A percentile compares a stretch with the other conserved stretches of the same genome.
These are phyloP conservation scores for Acanthosepion lycidas DNA, from an alignment of 2,888 invertebrate species.

Conservation along the genomic window DNA sequence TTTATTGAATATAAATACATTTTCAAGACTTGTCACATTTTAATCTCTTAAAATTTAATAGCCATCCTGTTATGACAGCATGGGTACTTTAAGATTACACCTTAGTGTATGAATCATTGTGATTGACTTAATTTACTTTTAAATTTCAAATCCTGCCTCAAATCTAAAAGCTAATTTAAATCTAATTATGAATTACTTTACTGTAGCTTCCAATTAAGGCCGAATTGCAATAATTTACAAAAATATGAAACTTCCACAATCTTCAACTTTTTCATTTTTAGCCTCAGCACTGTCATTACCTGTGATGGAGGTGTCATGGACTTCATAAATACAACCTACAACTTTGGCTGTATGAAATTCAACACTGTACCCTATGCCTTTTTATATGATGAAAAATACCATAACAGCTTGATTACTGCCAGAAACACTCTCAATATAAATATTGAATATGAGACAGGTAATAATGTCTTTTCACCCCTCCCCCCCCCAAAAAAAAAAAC, in stretches of 20 bases:
- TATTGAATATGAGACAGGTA: not conserved
- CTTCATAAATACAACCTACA: not conserved
- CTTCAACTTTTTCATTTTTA: not conserved
- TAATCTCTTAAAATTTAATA: too few relatives aligned
- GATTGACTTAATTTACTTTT: too few relatives aligned
- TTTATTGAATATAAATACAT: too few relatives aligned
- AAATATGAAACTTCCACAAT: not conserved
- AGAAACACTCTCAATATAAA: not conserved
- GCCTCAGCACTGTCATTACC: not conserved
- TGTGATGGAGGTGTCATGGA: not conserved
- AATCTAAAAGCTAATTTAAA: too few relatives aligned
- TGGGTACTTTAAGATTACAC: too few relatives aligned
- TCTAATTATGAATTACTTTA: too few relatives aligned
- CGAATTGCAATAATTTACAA: not conserved
- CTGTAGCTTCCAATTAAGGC: not conserved
- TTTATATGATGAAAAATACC: not conserved
- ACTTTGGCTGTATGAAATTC: not conserved
- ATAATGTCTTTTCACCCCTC: not conserved
- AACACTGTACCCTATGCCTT: not conserved
- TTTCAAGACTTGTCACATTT: too few relatives aligned
- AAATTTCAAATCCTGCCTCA: too few relatives aligned
- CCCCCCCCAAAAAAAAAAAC: too few relatives aligned
- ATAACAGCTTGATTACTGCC: not conserved
- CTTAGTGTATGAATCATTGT: too few relatives aligned
- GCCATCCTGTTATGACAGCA: too few relatives aligned